phyloP scores from a whole-genome alignment of 2,113 vertebrate species.

The Petroica traversi region DNA sequence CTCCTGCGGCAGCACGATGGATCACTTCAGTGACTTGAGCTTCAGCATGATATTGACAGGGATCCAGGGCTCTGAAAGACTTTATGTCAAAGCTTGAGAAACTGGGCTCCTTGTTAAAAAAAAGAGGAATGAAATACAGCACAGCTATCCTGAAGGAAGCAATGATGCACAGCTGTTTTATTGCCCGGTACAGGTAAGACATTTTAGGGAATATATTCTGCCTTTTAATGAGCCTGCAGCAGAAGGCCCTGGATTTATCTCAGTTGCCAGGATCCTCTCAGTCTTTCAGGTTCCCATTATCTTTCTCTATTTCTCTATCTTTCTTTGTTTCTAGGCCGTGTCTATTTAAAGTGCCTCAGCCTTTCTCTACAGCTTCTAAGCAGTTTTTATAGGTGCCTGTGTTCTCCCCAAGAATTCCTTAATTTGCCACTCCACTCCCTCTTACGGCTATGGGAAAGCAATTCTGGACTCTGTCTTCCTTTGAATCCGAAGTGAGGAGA shows the following conservation, averaged over 20 bases:
- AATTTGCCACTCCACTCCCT: neutral
- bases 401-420: neutral
- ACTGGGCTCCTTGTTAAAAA: neutral
- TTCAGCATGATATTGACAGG: neutral
- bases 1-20: accelerated
- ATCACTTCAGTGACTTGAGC: neutral
- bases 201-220: conserved; percentile 6
- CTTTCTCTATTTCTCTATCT: neutral
- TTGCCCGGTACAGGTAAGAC: conserved; percentile 13
- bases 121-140: neutral
- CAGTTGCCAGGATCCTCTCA: neutral
- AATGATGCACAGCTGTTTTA: conserved; percentile 26
- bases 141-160: neutral
- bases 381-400: neutral
- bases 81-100: neutral
- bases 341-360: neutral
- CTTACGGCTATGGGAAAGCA: neutral
- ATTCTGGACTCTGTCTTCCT: neutral
- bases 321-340: neutral
- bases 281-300: neutral
- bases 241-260: conserved; percentile 26
- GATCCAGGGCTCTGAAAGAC: neutral
- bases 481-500: neutral
- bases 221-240: conserved; percentile 21
- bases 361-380: neutral